Evolutionary conservation across 2,797 vertebrate species (phyloP).

Genomic region (Pipistrellus kuhlii): DNA sequence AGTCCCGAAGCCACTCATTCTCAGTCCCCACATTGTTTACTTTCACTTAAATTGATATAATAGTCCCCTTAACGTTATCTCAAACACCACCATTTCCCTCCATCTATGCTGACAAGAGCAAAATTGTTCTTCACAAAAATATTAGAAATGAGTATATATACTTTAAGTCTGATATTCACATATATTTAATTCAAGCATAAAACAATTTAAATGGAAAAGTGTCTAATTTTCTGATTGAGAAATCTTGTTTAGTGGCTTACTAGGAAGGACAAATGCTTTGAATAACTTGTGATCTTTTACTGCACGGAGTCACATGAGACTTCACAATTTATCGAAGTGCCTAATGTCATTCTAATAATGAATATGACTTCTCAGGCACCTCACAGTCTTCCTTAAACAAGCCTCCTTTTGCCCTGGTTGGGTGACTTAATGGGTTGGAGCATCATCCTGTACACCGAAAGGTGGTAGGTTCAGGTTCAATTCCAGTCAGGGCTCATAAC

Average conservation of each 20-base stretch:
- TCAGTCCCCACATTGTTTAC: background rate
- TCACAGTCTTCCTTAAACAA: background rate
- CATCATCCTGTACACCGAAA: too few relatives aligned
- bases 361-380: background rate
- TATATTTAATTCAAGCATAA: conserved; percentile 18
- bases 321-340: background rate
- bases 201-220: conserved; percentile 11
- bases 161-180: conserved; percentile 6
- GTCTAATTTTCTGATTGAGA: background rate
- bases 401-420: background rate
- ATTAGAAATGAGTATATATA: background rate
- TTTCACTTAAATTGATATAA: conserved; percentile 44
- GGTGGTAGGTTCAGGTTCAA: too few relatives aligned
- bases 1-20: background rate
- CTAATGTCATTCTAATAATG: background rate
- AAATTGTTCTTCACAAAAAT: conserved; percentile 33
- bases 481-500: too few relatives aligned
- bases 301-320: background rate
- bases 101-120: background rate
- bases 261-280: background rate
- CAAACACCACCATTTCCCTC: background rate
- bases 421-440: background rate
- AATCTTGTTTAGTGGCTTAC: background rate
- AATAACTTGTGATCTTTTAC: conserved; percentile 25
- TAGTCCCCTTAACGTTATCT: conserved; percentile 41